These are phyloP conservation scores for Gymnothorax javanicus DNA, from an alignment of 2,797 vertebrate genomes.

Conservation along the genomic window DNA sequence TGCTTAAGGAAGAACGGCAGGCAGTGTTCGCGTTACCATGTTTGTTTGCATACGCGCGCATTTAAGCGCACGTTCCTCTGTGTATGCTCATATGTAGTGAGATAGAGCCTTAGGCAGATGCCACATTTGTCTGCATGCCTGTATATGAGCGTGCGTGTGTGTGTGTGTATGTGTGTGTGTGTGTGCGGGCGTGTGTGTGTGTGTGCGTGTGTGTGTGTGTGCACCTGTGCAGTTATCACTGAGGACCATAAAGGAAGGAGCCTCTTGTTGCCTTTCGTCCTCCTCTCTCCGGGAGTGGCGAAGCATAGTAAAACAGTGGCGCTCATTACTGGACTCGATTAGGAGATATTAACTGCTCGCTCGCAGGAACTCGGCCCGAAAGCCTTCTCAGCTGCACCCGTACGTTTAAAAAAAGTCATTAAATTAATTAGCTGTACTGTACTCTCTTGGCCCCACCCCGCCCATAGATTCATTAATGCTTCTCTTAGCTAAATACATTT, in stretches of 20 bases:
- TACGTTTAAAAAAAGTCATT: slow-evolving; percentile 15
- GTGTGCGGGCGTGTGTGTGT: neutral
- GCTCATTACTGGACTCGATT: slow-evolving; percentile 47
- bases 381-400: slow-evolving; percentile 31
- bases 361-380: slow-evolving; percentile 15
- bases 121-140: neutral
- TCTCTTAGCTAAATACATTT: neutral
- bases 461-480: neutral
- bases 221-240: neutral
- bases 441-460: neutral
- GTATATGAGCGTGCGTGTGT: neutral
- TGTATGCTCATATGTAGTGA: neutral
- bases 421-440: slow-evolving; percentile 31
- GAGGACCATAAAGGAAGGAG: neutral
- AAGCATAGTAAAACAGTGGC: slow-evolving; percentile 39
- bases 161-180: neutral
- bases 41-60: neutral
- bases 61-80: neutral
- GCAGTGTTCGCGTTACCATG: neutral
- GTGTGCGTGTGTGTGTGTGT: neutral
- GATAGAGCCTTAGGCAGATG: too few relatives aligned
- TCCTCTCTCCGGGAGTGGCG: slow-evolving; percentile 31
- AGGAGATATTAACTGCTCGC: slow-evolving; percentile 35
- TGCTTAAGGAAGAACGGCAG: too few relatives aligned
- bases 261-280: neutral